Evolutionary conservation across 2,113 vertebrate genomes (phyloP).

Genomic region (Hoplias malabaricus): DNA sequence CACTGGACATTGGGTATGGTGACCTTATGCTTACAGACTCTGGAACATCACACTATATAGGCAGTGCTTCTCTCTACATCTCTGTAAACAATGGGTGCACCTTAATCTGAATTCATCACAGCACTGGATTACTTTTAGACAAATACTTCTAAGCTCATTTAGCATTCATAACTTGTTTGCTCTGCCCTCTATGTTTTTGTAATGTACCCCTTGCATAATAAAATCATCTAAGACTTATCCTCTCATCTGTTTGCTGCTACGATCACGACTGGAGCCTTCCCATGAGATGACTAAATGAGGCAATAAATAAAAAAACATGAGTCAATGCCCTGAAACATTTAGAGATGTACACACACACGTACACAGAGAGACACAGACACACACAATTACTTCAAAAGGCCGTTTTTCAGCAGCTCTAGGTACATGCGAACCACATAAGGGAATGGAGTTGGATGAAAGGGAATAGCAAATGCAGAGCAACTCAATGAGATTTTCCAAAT

Average conservation of each 20-base stretch:
- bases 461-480: constrained; percentile 23
- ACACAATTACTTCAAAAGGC: background rate
- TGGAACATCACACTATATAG: too few relatives aligned
- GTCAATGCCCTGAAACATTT: background rate
- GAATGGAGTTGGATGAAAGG: background rate
- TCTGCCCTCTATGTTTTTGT: background rate
- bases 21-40: too few relatives aligned
- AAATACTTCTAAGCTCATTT: too few relatives aligned
- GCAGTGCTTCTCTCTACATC: too few relatives aligned
- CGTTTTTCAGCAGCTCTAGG: background rate
- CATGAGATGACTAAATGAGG: background rate
- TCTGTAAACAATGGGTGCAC: too few relatives aligned
- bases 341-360: background rate
- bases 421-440: background rate
- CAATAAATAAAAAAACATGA: background rate
- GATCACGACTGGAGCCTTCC: background rate
- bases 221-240: background rate
- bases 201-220: background rate
- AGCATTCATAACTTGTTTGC: background rate
- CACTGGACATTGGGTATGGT: too few relatives aligned
- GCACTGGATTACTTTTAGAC: background rate
- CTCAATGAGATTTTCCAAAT: constrained; percentile 11
- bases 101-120: too few relatives aligned
- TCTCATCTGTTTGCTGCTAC: background rate
- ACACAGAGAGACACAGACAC: background rate